Percentiles rank a stretch among this genome's conserved stretches.
These are phyloP conservation scores for Pecten maximus DNA, from an alignment of 2,888 invertebrate species.

Conservation along the genomic window DNA sequence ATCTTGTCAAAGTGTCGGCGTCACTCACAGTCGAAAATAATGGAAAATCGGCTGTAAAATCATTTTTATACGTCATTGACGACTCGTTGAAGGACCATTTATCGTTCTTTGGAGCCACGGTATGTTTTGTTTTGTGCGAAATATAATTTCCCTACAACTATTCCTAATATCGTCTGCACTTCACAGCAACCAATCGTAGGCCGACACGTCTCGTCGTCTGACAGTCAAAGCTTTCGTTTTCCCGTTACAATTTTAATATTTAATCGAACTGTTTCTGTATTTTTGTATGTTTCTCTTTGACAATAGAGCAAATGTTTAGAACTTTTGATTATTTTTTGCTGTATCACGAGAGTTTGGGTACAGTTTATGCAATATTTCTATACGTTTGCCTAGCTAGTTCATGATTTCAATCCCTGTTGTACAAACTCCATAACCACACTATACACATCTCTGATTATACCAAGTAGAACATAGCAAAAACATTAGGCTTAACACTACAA, in stretches of 20 bases:
- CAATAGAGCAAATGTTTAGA: too few species aligned
- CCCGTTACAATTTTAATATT: not conserved
- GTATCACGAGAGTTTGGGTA: too few species aligned
- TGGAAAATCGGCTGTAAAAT: slow-evolving; percentile 88
- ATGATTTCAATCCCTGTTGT: too few species aligned
- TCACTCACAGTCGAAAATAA: slow-evolving; percentile 93
- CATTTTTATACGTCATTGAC: slow-evolving; percentile 89
- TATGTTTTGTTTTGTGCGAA: slow-evolving; percentile 81
- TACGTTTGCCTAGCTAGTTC: too few species aligned
- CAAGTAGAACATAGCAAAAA: too few species aligned
- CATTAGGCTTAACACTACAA: too few species aligned
- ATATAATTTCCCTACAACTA: not conserved
- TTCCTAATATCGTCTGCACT: slow-evolving; percentile 34
- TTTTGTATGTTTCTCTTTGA: not conserved
- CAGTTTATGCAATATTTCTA: too few species aligned
- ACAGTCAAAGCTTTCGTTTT: not conserved
- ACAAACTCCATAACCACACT: too few species aligned
- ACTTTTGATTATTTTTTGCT: too few species aligned
- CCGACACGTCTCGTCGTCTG: slow-evolving; percentile 16
- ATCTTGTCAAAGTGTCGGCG: slow-evolving; percentile 92
- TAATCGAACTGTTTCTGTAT: not conserved
- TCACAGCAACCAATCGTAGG: slow-evolving; percentile 36
- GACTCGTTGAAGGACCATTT: slow-evolving; percentile 87
- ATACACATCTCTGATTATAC: too few species aligned
- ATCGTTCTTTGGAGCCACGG: slow-evolving; percentile 88